These are phyloP conservation scores for Dorcus hopei DNA, from an alignment of 2,888 invertebrate species.

Conservation along the genomic window DNA sequence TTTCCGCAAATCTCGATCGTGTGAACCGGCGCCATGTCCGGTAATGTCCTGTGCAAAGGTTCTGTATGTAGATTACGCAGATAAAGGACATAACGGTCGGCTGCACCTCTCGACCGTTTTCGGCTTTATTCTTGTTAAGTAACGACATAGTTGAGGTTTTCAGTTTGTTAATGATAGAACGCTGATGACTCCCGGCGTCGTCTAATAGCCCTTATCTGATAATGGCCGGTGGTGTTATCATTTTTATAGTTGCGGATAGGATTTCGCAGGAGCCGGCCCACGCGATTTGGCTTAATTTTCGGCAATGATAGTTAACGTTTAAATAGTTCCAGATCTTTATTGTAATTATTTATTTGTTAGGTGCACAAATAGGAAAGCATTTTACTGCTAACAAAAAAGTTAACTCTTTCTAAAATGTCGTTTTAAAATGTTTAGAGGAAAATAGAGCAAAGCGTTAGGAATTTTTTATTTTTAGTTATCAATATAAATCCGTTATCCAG, in stretches of 20 bases:
- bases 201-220: slow-evolving; percentile 33
- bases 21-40: slow-evolving; percentile 24
- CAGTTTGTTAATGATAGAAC: slow-evolving; percentile 43
- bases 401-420: too few relatives aligned
- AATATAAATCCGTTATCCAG: too few relatives aligned
- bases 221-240: slow-evolving; percentile 12
- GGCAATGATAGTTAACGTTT: not conserved
- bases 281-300: not conserved
- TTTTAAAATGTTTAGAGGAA: too few relatives aligned
- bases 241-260: slow-evolving; percentile 3
- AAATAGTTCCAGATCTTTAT: not conserved
- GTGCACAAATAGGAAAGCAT: too few relatives aligned
- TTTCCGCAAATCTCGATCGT: slow-evolving; percentile 20
- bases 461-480: too few relatives aligned
- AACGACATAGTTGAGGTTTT: slow-evolving; percentile 48
- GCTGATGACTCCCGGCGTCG: slow-evolving; percentile 28
- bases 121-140: slow-evolving; percentile 47
- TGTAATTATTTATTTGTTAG: not conserved
- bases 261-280: not conserved
- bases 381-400: too few relatives aligned
- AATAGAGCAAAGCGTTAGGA: too few relatives aligned
- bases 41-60: slow-evolving; percentile 31
- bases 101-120: slow-evolving; percentile 45
- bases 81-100: slow-evolving; percentile 49
- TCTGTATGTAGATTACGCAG: slow-evolving; percentile 46